Evolutionary conservation across 2,113 vertebrate genomes (phyloP).

Genomic region (Stigmatopora argus): DNA sequence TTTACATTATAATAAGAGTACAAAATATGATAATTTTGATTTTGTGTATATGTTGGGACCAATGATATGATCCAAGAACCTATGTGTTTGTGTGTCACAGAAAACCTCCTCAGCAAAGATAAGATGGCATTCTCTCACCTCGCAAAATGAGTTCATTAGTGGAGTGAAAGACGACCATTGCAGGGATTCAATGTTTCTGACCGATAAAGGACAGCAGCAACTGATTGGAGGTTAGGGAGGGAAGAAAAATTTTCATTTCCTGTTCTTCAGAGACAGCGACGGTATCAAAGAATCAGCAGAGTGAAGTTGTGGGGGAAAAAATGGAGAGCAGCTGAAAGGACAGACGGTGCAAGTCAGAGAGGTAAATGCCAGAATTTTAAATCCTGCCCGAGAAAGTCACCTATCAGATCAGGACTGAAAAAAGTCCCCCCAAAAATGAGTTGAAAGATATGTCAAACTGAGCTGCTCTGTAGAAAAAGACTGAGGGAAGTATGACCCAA

Average conservation of each 20-base stretch:
- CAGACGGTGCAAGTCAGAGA: constrained; percentile 28
- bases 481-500: constrained; percentile 7
- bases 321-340: constrained; percentile 26
- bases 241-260: constrained; percentile 63
- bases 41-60: constrained; percentile 35
- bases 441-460: constrained; percentile 54
- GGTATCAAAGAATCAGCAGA: constrained; percentile 53
- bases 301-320: constrained; percentile 18
- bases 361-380: constrained; percentile 59
- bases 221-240: constrained; percentile 22
- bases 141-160: constrained; percentile 66
- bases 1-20: constrained; percentile 26
- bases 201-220: constrained; percentile 55
- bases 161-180: constrained; percentile 40
- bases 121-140: constrained; percentile 58
- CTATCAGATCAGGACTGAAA: constrained; percentile 21
- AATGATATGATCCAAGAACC: constrained; percentile 33
- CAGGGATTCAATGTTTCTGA: constrained; percentile 37
- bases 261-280: constrained; percentile 57
- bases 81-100: constrained; percentile 12
- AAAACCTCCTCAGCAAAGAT: constrained; percentile 45
- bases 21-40: constrained; percentile 27
- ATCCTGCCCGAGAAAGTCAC: constrained; percentile 15
- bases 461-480: constrained; percentile 20
- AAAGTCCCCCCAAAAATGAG: constrained; percentile 14